Percentiles rank a stretch among this genome's conserved stretches.
Conservation (phyloP, 2,888 invertebrate species). For the Ditula angustiorana region DNA sequence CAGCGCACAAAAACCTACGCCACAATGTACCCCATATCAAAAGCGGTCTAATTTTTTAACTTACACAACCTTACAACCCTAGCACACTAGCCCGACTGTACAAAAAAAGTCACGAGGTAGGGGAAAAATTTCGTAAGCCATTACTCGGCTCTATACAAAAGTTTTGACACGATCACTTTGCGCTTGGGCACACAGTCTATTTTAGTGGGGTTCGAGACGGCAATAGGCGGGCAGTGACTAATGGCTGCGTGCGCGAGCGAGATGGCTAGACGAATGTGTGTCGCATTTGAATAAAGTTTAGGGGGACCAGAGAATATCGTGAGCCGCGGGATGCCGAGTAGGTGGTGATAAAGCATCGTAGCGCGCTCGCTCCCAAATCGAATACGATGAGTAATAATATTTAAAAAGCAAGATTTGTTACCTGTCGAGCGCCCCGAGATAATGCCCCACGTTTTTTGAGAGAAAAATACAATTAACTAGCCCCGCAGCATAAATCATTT, state of each 20-base stretch:
- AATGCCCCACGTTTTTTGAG: slow-evolving; percentile 78
- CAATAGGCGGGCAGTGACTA: slow-evolving; percentile 63
- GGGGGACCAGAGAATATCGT: slow-evolving; percentile 79
- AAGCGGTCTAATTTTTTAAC: slow-evolving; percentile 70
- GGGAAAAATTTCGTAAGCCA: slow-evolving; percentile 85
- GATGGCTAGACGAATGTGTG: slow-evolving; percentile 77
- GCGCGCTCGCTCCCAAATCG: slow-evolving; percentile 82
- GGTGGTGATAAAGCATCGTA: slow-evolving; percentile 86
- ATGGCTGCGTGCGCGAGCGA: slow-evolving; percentile 65
- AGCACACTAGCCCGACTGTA: slow-evolving; percentile 78
- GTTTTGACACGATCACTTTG: slow-evolving; percentile 85
- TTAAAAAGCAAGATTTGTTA: slow-evolving; percentile 85
- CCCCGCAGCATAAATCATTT: slow-evolving; percentile 75
- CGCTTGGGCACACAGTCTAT: slow-evolving; percentile 85
- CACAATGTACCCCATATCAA: slow-evolving; percentile 72
- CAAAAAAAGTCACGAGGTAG: slow-evolving; percentile 81
- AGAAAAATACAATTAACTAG: slow-evolving; percentile 84
- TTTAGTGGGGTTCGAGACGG: slow-evolving; percentile 80
- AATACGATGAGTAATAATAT: slow-evolving; percentile 85
- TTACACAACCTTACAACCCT: slow-evolving; percentile 81
- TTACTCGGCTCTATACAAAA: slow-evolving; percentile 81
- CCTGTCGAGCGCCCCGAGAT: slow-evolving; percentile 82
- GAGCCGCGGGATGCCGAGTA: slow-evolving; percentile 83
- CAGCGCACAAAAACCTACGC: slow-evolving; percentile 65
- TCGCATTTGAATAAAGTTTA: slow-evolving; percentile 84